Conservation (phyloP, 2,113 vertebrate genomes). For the Triplophysa rosa region DNA sequence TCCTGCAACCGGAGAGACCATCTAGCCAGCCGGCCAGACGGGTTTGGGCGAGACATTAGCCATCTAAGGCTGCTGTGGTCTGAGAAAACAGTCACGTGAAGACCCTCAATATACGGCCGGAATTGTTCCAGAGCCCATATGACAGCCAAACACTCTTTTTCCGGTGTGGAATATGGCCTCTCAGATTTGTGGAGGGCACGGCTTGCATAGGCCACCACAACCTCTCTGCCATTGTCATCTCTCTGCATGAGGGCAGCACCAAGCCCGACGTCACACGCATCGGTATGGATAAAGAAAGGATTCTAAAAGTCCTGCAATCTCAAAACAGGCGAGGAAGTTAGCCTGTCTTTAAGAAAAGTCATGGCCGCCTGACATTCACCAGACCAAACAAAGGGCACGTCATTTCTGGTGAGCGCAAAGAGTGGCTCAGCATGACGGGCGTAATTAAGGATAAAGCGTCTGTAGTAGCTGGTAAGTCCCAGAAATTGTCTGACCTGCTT, state of each 20-base stretch:
- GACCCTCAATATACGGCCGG: conserved; percentile 16
- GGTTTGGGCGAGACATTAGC: conserved; percentile 12
- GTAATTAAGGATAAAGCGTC: background rate
- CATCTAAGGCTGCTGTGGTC: conserved; percentile 21
- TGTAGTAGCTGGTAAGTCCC: background rate
- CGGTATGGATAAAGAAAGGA: conserved; percentile 17
- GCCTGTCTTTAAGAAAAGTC: background rate
- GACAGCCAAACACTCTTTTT: background rate
- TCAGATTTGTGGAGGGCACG: conserved; percentile 3
- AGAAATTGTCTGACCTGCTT: conserved; percentile 4
- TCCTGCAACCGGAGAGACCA: conserved; percentile 9
- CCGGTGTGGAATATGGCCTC: background rate
- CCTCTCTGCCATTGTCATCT: background rate
- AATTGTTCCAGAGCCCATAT: conserved; percentile 44
- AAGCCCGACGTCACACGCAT: conserved; percentile 3
- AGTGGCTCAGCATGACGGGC: background rate
- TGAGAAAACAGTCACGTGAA: conserved; percentile 2
- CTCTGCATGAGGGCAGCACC: conserved; percentile 6
- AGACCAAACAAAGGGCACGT: background rate
- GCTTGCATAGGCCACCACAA: conserved; percentile 4
- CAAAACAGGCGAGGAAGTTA: conserved; percentile 10
- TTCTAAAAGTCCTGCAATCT: conserved; percentile 5
- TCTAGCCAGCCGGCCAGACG: background rate
- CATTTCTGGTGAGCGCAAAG: background rate
- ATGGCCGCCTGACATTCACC: background rate